These are phyloP conservation scores for Merluccius polli DNA, from an alignment of 2,797 vertebrate species.

Conservation along the genomic window DNA sequence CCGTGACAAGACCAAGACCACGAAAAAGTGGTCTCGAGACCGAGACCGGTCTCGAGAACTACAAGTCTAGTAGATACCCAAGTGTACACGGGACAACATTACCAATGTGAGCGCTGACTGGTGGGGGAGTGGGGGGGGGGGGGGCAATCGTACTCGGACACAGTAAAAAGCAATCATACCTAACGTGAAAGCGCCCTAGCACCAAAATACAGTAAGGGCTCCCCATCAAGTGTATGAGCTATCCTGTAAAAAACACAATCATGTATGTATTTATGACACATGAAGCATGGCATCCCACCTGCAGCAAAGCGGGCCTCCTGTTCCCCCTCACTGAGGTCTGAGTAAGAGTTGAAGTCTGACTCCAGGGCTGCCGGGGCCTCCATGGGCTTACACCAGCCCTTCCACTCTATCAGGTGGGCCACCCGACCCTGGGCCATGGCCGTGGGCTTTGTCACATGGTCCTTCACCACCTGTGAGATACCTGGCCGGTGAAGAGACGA, in stretches of 20 bases:
- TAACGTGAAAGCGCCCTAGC: no score
- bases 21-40: no score
- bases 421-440: conserved; percentile 97
- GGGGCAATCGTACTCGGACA: no score
- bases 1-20: no score
- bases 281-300: conserved; percentile 57
- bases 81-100: no score
- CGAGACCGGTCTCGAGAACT: no score
- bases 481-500: conserved; percentile 72
- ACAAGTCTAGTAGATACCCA: no score
- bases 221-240: not conserved
- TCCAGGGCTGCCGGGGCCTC: conserved; percentile 84
- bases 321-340: conserved; percentile 92
- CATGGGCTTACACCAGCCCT: conserved; percentile 93
- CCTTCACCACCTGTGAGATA: conserved; percentile 97
- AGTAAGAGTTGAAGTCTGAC: conserved; percentile 93
- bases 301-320: conserved; percentile 96
- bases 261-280: not conserved
- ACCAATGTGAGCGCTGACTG: no score
- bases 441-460: conserved; percentile 96
- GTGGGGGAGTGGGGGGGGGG: no score
- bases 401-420: conserved; percentile 97
- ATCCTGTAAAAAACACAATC: not conserved
- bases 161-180: no score
- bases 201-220: not conserved